Base-by-base conservation (phyloP, 2,888 invertebrate species). In the Apodemia hepburni region DNA sequence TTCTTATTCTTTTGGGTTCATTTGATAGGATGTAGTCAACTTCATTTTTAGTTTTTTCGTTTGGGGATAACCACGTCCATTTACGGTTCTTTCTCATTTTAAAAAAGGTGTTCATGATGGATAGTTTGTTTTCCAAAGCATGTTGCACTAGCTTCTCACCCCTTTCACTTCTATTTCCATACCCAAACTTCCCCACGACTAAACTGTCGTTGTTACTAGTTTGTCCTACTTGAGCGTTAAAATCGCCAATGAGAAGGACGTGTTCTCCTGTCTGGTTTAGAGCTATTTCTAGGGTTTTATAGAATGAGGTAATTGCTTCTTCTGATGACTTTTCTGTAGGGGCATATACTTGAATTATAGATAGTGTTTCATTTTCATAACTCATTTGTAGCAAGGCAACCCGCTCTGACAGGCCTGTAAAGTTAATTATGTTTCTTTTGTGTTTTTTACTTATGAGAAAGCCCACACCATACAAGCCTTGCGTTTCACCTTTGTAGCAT, bases 101-200 rank as follows among this genome's bases (percentile, higher is more conserved):
- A n/a, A 62, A 64, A 6, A 49, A 61, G 33, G 57, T 61, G 49
- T 61, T 65, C 58, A 62, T 60, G 5, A 64, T 61, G 2, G 33
- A 59, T 1, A 68, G 51, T 58, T 61, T 65, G 15, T 65, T 33
- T 54, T 64, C 58, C 4, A 61, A 42, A 4, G 66, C 62, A 12
- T 51, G 61, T 22, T 62, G 17, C 3, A 64, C 18, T 15, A 64
- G 49, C 22, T 45, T 57, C 29, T 69, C 65, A 17, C 68, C 71
- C 51, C 68, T 64, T 18, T 58, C 45, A 22, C 64, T 69, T 54
- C 68, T n/a, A 42, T 45, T 64, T 8, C 68, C 67, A 22, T 64
- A 62, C 3, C 68, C 63, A 60, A 64, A 64, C 59, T 65, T 63
- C 17, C 68, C 67, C 59, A 68, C 45, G n/a, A 67, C 42, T 5